Base-by-base conservation (phyloP, 2,113 vertebrate genomes). In the Ochotona princeps region DNA sequence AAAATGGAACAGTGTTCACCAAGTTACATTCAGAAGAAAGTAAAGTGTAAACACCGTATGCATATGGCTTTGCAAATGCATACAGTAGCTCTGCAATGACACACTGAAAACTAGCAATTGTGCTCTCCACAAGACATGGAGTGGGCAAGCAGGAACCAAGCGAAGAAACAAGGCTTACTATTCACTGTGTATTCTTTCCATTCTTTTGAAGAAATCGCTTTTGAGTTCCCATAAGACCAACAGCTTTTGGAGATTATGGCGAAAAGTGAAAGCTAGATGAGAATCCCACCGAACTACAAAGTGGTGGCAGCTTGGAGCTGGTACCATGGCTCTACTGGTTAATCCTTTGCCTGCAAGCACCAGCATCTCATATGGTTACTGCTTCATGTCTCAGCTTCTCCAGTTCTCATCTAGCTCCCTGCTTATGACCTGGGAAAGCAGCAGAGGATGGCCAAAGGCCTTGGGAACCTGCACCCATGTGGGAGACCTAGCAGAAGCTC, bases 141-240 rank as follows among this genome's bases (percentile, higher is more conserved):
- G 30, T 44, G 35, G 30, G 13, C 57, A 81, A 81, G 61, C 21
- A n/a, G 11, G 8, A 23, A 57, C 21, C 51, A 88, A 44, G 12
- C 21, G 7, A 51, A 32, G 54, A 81, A 70, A 8, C 32, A 18
- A 82, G 14, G 32, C 3, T 35, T 57, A 30, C 23, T 86, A 76
- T 82, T 76, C 32, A 70, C 28, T 81, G 38, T 86, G 63, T 47
- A n/a, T 21, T 93, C 35, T 25, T 85, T 63, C 79, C 10, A 15
- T 32, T 11, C 13, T 85, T 86, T 67, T 38, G 20, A 86, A 83
- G 21, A 28, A 67, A 32, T 85, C 66, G 35, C 30, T 21, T 78
- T 73, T 83, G 72, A 73, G 79, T 83, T 87, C 21, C 60, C 69
- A 82, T 70, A 95, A n/a, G 38, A 63, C 21, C 67, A 72, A n/a